These are phyloP conservation scores for Athetis lepigone DNA, from an alignment of 2,888 invertebrate genomes.

Conservation along the genomic window DNA sequence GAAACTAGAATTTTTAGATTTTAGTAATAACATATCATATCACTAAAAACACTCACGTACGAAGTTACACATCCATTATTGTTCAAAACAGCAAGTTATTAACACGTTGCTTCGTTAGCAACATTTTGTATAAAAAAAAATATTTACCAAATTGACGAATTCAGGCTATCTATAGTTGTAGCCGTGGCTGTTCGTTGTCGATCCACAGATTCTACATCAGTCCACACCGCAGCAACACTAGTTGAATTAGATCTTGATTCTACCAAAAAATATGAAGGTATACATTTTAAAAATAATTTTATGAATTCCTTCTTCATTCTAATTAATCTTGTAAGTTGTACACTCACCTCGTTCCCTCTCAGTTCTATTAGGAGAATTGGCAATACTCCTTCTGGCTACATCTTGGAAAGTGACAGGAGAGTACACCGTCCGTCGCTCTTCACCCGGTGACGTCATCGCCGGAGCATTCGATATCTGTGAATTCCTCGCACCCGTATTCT, in stretches of 20 bases:
- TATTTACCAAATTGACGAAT: constrained; percentile 84
- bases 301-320: background rate
- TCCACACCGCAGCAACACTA: constrained; percentile 86
- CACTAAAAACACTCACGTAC: background rate
- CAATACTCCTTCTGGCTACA: constrained; percentile 94
- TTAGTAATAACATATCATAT: too few species aligned
- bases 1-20: constrained; percentile 76
- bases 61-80: too few species aligned
- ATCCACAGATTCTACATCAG: constrained; percentile 91
- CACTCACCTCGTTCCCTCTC: constrained; percentile 78
- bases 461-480: constrained; percentile 57
- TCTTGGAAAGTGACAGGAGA: constrained; percentile 96
- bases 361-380: constrained; percentile 92
- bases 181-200: constrained; percentile 83
- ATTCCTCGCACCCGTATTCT: constrained; percentile 62
- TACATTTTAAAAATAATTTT: background rate
- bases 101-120: too few species aligned
- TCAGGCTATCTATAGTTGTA: constrained; percentile 84
- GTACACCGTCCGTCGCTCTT: constrained; percentile 93
- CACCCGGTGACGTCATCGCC: constrained; percentile 84
- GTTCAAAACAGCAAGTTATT: too few species aligned
- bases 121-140: background rate
- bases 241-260: constrained; percentile 94
- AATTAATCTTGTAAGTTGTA: too few species aligned
- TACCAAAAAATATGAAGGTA: constrained; percentile 64